These are phyloP conservation scores for Malthinus flaveolus DNA, from an alignment of 2,888 invertebrate genomes.

Conservation along the genomic window DNA sequence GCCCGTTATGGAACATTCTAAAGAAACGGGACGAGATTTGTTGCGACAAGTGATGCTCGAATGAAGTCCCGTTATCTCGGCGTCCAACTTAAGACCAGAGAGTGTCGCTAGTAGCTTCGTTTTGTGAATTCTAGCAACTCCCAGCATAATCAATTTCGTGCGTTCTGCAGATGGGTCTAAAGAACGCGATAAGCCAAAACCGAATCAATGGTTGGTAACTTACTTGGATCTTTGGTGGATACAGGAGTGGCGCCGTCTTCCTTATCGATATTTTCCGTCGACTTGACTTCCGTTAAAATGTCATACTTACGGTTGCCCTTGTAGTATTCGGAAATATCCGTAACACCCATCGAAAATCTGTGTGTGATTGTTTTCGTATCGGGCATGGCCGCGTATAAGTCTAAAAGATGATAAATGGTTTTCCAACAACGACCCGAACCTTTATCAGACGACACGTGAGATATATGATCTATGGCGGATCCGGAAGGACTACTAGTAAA, in stretches of 20 bases:
- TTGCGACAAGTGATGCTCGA: constrained; percentile 92
- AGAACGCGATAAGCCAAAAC: constrained; percentile 31
- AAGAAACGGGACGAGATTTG: constrained; percentile 69
- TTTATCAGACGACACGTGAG: constrained; percentile 57
- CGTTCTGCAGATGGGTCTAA: constrained; percentile 63
- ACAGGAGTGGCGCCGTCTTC: constrained; percentile 51
- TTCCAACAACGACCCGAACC: constrained; percentile 80
- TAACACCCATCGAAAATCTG: constrained; percentile 68
- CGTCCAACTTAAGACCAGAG: constrained; percentile 92
- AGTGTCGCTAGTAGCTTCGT: constrained; percentile 86
- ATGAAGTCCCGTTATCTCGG: constrained; percentile 89
- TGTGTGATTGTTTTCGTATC: constrained; percentile 91
- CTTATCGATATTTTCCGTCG: constrained; percentile 62
- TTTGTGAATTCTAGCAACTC: constrained; percentile 83
- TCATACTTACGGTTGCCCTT: constrained; percentile 65
- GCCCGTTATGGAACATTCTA: constrained; percentile 83
- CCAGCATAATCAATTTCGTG: constrained; percentile 81
- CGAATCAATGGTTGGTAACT: constrained; percentile 30
- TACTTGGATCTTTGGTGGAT: constrained; percentile 39
- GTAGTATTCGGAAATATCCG: constrained; percentile 71
- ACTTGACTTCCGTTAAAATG: constrained; percentile 59
- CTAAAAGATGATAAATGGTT: constrained; percentile 88
- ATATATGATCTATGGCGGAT: constrained; percentile 59
- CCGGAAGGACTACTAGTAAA: constrained; percentile 65
- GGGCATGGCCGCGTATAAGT: constrained; percentile 92